Percentiles rank a stretch among this genome's conserved stretches.
These are phyloP conservation scores for Macroteleia sp. DNA, from an alignment of 2,888 invertebrate species.

Conservation along the genomic window DNA sequence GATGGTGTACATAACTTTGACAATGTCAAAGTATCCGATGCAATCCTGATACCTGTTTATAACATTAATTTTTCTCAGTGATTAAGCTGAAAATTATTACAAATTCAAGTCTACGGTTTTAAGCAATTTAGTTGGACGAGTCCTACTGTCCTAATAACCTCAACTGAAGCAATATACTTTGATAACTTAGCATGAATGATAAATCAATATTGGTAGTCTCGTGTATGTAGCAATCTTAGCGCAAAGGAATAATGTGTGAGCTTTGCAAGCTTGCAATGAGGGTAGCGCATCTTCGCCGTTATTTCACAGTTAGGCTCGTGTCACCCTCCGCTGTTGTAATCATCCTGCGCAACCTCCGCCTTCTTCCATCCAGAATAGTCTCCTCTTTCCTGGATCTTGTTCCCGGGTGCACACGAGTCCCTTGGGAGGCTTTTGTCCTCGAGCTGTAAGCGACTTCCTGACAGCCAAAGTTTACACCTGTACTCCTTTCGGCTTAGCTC, in stretches of 20 bases:
- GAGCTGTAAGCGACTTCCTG: conserved; percentile 84
- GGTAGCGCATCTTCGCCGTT: conserved; percentile 79
- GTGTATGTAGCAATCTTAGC: conserved; percentile 40
- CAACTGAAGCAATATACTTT: conserved; percentile 58
- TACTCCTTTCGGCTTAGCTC: conserved; percentile 74
- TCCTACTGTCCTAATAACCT: conserved; percentile 78
- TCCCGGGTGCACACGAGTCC: conserved; percentile 78
- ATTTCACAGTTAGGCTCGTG: conserved; percentile 82
- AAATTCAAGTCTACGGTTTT: not conserved
- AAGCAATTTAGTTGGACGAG: conserved; percentile 15
- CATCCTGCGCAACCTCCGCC: conserved; percentile 65
- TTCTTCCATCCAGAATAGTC: conserved; percentile 64
- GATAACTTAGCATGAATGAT: conserved; percentile 79
- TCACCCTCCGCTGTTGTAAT: conserved; percentile 64
- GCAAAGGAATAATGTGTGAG: conserved; percentile 80
- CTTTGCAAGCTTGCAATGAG: conserved; percentile 68
- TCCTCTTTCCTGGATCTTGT: conserved; percentile 68
- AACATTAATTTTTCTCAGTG: too few relatives aligned
- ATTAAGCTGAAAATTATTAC: too few relatives aligned
- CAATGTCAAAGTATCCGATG: too few relatives aligned
- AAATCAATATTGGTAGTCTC: conserved; percentile 81
- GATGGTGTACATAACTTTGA: too few relatives aligned
- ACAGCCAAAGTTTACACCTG: conserved; percentile 84
- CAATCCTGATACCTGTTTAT: too few relatives aligned
- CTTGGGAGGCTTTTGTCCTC: conserved; percentile 83